Base-by-base conservation (phyloP, 2,888 invertebrate genomes). In the Petrolisthes manimaculis region DNA sequence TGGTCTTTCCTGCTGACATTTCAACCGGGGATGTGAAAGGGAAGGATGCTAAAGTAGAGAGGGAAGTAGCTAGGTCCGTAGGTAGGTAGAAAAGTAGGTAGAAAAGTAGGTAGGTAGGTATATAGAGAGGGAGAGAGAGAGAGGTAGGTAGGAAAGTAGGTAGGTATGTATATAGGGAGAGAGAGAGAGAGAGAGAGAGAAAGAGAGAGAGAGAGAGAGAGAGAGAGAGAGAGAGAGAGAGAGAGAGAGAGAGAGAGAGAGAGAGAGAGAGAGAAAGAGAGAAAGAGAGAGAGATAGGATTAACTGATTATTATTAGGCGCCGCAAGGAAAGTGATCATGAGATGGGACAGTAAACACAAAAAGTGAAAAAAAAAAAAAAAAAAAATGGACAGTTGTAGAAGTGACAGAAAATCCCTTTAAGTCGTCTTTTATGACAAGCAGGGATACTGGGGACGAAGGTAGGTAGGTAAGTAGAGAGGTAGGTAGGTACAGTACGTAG, bases 251-350 rank as follows among this genome's bases (percentile, higher is more conserved):
- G 61, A n/a, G n/a, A 74, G 74, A n/a, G 21, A 74, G 74, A n/a
- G 74, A n/a, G n/a, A 21, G 74, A n/a, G 74, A 74, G n/a, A n/a
- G 74, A 74, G 74, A 21, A 74, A n/a, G n/a, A 74, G 14, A 21
- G 21, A 5, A 74, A 74, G n/a, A 74, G n/a, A 5, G n/a, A 21
- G 21, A n/a, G 74, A 5, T 14, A 74, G 74, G 24, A n/a, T 74
- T 8, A 5, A 21, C 1, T 74, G 74, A 21, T 54, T 4, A 54
- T n/a, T 18, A 24, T 24, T 37, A 37, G 61, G 61, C 9, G 61
- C 9, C 12, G 61, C 61, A 61, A 74, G 21, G 74, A n/a, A n/a
- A 21, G n/a, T 18, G 8, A n/a, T 18, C 18, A 74, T 74, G 74
- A 21, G n/a, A n/a, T 54, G 24, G 54, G 9, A 79, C 9, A 53